Base-by-base conservation (phyloP, 2,113 vertebrate genomes). In the Rhodinocichla rosea region DNA sequence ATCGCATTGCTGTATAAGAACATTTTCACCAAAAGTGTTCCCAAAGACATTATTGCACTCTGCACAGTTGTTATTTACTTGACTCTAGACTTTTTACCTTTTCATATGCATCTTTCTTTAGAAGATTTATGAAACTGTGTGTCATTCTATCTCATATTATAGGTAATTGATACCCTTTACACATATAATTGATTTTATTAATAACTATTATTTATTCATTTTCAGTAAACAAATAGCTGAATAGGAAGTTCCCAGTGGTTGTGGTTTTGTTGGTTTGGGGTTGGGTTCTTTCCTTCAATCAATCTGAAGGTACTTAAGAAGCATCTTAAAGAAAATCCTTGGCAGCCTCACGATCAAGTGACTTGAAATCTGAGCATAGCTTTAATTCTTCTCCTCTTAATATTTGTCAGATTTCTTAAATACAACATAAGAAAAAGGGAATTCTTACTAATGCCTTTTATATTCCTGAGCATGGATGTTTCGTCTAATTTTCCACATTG, bases 311-410 rank as follows among this genome's bases (percentile, higher is more conserved):
- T 60, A 9, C 28, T 69, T 55, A 74, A 67, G 55, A 68, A 63
- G 5, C 39, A 70, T 35, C 35, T 89, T 87, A 80, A 69, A 35
- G 86, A 15, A 75, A 94, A 59, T 22, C 5, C 71, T 55, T 53
- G 23, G 20, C 28, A 84, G 5, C 50, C 32, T 90, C 24, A 37
- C 52, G 40, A 49, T 90, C 62, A 94, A 89, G 20, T 39, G 33
- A 67, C 50, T 84, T 87, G 39, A 92, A 95, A 68, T 84, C 4
- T 68, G 42, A 75, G 28, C 45, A 75, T 40, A 40, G 30, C 39
- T 94, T 83, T 44, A 93, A 77, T 71, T 94, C 76, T 87, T 55
- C 13, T 90, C 4, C 5, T 93, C 71, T 85, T 79, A 68, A 63
- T 76, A 52, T 50, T 65, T 19, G 20, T n/a, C 37, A 62, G 6